Percentiles rank a stretch among this genome's conserved stretches.
Evolutionary conservation across 1,140 invertebrate genomes (phyloP).

Genomic region (Anastrepha obliqua): DNA sequence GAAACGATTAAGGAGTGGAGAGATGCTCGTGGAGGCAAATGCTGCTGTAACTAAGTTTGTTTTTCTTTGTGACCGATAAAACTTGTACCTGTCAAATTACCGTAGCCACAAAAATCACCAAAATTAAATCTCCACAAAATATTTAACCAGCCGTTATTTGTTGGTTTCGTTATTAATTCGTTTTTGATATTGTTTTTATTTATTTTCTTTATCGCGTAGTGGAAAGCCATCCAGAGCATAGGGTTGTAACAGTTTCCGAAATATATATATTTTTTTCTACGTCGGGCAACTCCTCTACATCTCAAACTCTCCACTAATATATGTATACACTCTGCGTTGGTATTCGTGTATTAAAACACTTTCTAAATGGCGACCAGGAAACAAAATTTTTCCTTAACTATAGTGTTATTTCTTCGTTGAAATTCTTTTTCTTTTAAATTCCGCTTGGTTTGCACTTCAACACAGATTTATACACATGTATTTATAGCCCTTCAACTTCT

Average conservation of each 20-base stretch:
- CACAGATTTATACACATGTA: neutral
- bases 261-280: neutral
- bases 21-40: no score
- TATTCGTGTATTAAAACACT: slow-evolving; percentile 29
- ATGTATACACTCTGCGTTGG: neutral
- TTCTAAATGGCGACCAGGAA: slow-evolving; percentile 11
- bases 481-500: neutral
- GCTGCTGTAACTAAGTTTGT: no score
- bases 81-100: no score
- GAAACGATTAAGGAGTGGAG: neutral
- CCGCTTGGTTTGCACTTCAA: neutral
- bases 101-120: neutral
- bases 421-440: neutral
- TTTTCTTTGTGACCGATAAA: no score
- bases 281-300: neutral
- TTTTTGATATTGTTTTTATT: slow-evolving; percentile 6
- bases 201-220: neutral
- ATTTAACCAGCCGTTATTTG: neutral
- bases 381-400: neutral
- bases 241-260: neutral
- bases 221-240: neutral
- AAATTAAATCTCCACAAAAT: neutral
- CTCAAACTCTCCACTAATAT: neutral
- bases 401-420: no score
- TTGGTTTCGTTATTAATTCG: neutral